These are phyloP conservation scores for Oceanodroma leucorhoa DNA, from an alignment of 2,797 vertebrate species.

Conservation along the genomic window DNA sequence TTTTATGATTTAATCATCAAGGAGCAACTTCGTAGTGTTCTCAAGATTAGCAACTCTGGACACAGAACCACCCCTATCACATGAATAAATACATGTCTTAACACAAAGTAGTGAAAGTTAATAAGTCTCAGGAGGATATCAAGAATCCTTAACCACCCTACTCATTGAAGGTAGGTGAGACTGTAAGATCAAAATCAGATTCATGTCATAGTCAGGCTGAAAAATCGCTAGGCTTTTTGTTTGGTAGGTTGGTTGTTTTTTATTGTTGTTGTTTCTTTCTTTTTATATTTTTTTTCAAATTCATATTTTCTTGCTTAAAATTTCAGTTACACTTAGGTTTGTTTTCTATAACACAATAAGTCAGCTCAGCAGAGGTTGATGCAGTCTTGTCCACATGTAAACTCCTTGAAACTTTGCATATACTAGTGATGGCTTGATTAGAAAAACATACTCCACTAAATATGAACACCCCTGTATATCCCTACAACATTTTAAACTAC, in stretches of 20 bases:
- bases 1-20: background rate
- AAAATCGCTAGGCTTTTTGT: rapidly evolving
- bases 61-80: background rate
- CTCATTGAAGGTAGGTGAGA: background rate
- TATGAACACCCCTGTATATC: background rate
- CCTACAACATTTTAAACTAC: background rate
- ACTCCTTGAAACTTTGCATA: background rate
- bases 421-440: background rate
- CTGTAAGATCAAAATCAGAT: background rate
- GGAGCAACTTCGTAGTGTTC: background rate
- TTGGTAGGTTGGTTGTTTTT: rapidly evolving
- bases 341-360: background rate
- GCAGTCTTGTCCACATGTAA: background rate
- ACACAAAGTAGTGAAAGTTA: background rate
- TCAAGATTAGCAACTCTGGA: background rate
- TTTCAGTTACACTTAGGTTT: background rate
- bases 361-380: background rate
- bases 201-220: background rate
- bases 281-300: background rate
- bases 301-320: background rate
- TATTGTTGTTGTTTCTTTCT: background rate
- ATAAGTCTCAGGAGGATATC: background rate
- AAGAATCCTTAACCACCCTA: background rate
- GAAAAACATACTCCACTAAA: background rate
- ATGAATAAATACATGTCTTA: background rate